These are phyloP conservation scores for Adelosebastes latens DNA, from an alignment of 2,797 vertebrate species.

Conservation along the genomic window DNA sequence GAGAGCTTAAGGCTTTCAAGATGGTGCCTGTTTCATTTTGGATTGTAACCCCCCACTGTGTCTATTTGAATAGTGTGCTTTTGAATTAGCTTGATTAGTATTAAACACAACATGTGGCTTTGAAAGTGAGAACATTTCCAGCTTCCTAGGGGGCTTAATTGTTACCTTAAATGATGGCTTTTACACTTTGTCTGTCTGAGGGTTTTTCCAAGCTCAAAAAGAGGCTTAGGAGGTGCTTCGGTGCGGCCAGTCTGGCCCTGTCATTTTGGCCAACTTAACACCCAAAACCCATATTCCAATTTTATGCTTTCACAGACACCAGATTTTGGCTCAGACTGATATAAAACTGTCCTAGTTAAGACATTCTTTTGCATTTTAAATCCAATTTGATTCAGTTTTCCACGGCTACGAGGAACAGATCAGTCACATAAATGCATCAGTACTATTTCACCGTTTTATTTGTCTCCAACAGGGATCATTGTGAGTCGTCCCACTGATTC, in stretches of 20 bases:
- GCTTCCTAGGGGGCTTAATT: constrained; percentile 29
- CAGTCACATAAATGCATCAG: constrained; percentile 29
- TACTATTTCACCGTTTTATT: constrained; percentile 9
- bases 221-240: constrained; percentile 33
- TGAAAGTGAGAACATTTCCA: constrained; percentile 38
- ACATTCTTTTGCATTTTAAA: constrained; percentile 49
- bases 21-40: constrained; percentile 56
- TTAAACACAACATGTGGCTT: constrained; percentile 51
- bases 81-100: constrained; percentile 63
- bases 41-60: constrained; percentile 25
- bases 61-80: constrained; percentile 51
- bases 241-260: constrained; percentile 5
- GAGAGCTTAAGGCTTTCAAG: constrained; percentile 56
- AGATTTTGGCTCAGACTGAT: constrained; percentile 50
- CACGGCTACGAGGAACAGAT: constrained; percentile 8
- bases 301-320: constrained; percentile 41
- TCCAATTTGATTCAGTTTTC: constrained; percentile 51
- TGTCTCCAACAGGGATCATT: constrained; percentile 1
- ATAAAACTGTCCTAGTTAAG: constrained; percentile 35
- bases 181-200: constrained; percentile 33
- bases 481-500: constrained; percentile 18
- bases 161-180: constrained; percentile 44
- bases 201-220: constrained; percentile 20
- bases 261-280: constrained; percentile 47
- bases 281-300: constrained; percentile 45